These are phyloP conservation scores for Echinarachnius parma DNA, from an alignment of 53 echinoderm and acorn worm genomes.

Conservation along the genomic window DNA sequence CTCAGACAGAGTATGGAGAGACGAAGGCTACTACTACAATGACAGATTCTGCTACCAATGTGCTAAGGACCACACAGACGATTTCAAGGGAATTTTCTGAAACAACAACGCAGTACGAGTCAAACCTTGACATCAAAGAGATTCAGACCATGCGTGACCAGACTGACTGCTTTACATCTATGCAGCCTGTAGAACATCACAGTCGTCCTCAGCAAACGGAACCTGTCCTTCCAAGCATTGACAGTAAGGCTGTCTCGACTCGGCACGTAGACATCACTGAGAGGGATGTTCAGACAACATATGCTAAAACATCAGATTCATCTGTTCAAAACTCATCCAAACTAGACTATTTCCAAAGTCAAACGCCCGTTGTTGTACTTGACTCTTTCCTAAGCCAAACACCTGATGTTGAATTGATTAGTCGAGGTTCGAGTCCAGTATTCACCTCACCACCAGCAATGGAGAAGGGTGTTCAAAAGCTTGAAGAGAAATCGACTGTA, in stretches of 20 bases:
- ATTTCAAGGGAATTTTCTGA: neutral
- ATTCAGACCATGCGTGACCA: neutral
- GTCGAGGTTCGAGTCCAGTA: conserved; percentile 28
- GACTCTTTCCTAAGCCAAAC: no score
- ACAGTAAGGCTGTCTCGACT: conserved; percentile 17
- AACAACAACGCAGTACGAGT: conserved; percentile 26
- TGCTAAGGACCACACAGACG: conserved; percentile 19
- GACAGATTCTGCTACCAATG: neutral
- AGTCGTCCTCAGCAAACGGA: conserved; percentile 15
- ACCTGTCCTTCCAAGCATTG: no score
- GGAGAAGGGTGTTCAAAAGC: conserved; percentile 24
- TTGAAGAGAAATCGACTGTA: neutral
- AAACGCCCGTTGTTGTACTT: no score
- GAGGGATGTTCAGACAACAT: no score
- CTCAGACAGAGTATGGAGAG: conserved; percentile 9
- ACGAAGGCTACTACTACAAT: conserved; percentile 5
- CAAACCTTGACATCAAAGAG: neutral
- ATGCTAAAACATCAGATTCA: neutral
- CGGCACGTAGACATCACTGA: no score
- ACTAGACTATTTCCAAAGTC: no score
- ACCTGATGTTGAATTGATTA: neutral
- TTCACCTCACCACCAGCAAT: neutral
- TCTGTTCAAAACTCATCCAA: neutral
- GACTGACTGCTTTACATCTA: conserved; percentile 15
- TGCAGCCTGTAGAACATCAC: neutral